These are phyloP conservation scores for Falco novaeseelandiae DNA, from an alignment of 2,797 vertebrate genomes.

Conservation along the genomic window DNA sequence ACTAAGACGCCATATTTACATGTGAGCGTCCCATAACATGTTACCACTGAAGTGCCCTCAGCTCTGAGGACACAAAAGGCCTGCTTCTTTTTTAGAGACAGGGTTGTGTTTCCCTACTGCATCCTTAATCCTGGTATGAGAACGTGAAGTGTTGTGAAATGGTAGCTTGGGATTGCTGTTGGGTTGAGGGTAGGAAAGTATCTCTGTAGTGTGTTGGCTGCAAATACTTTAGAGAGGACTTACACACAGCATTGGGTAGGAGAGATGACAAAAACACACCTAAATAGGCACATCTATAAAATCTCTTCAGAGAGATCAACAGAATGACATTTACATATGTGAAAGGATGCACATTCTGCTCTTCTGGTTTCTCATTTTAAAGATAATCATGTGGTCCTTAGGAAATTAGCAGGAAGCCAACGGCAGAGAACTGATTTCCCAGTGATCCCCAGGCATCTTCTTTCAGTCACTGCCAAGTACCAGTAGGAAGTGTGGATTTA, in stretches of 20 bases:
- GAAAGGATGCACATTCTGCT: constrained; percentile 19
- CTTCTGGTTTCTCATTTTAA: constrained; percentile 32
- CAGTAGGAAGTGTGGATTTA: constrained; percentile 61
- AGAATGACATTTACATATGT: constrained; percentile 39
- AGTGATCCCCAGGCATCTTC: constrained; percentile 52
- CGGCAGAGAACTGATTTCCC: constrained; percentile 35
- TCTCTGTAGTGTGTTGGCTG: neutral
- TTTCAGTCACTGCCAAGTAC: constrained; percentile 51
- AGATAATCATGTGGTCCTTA: constrained; percentile 39
- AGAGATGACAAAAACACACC: neutral
- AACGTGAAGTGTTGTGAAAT: neutral
- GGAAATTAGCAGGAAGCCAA: constrained; percentile 64
- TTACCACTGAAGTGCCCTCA: neutral
- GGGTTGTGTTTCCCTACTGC: neutral
- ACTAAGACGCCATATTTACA: neutral
- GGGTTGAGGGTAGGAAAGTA: neutral
- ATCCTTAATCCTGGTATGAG: neutral
- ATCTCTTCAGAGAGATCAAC: neutral
- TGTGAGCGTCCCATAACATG: neutral
- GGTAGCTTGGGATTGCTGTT: neutral
- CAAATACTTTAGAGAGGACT: neutral
- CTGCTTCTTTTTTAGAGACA: neutral
- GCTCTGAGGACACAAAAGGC: neutral
- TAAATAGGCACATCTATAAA: neutral
- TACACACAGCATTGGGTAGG: neutral